Evolutionary conservation across 2,113 vertebrate genomes (phyloP).

Genomic region (Panthera uncia): DNA sequence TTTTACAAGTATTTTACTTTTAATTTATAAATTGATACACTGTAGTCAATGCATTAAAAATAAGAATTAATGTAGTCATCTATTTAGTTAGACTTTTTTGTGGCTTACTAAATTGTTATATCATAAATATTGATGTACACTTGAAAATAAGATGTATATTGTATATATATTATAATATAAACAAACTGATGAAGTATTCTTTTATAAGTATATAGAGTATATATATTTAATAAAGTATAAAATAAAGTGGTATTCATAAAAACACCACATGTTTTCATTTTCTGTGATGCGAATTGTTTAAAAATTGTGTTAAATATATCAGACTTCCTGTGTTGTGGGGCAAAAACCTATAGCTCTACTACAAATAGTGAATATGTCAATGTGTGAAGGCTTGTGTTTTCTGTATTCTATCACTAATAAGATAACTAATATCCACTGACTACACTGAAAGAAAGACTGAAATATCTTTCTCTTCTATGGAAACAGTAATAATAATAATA

Average conservation of each 20-base stretch:
- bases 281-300: background rate
- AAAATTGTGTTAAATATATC: background rate
- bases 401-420: background rate
- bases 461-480: background rate
- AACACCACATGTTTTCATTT: background rate
- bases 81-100: background rate
- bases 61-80: background rate
- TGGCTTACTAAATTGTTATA: background rate
- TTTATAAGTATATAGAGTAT: background rate
- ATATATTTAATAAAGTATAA: background rate
- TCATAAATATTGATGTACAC: background rate
- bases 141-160: background rate
- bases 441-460: background rate
- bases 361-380: background rate
- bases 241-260: background rate
- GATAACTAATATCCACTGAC: background rate
- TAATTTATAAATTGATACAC: background rate
- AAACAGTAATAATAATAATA: background rate
- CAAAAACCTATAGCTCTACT: background rate
- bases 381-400: background rate
- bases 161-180: background rate
- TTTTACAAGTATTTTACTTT: background rate
- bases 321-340: background rate
- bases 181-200: background rate
- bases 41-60: background rate